Evolutionary conservation across 1,140 invertebrate species (phyloP).

Genomic region (Phymorhynchus buccinoides): DNA sequence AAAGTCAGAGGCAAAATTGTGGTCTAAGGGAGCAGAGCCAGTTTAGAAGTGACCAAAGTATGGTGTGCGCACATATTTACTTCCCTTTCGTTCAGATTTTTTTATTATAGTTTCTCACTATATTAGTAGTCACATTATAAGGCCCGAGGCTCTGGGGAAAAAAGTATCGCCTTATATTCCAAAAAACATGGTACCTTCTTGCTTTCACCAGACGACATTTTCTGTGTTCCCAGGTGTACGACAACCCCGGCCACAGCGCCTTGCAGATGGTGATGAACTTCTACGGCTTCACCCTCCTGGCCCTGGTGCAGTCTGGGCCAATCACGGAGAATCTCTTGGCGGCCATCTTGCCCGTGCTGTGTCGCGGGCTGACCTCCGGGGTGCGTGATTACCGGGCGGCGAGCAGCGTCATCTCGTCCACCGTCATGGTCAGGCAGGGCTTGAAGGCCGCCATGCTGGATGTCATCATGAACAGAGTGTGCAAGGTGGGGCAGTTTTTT

Average conservation of each 20-base stretch:
- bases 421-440: conserved; percentile 79
- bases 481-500: conserved; percentile 62
- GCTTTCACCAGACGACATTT: too few relatives aligned
- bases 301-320: conserved; percentile 77
- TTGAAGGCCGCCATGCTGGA: conserved; percentile 79
- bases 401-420: conserved; percentile 83
- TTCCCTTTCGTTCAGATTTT: too few relatives aligned
- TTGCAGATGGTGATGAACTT: conserved; percentile 85
- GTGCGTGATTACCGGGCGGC: conserved; percentile 81
- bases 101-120: too few relatives aligned
- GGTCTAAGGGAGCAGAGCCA: too few relatives aligned
- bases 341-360: conserved; percentile 81
- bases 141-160: too few relatives aligned
- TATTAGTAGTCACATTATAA: too few relatives aligned
- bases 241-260: conserved; percentile 43
- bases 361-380: conserved; percentile 81
- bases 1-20: too few relatives aligned
- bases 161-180: too few relatives aligned
- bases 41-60: too few relatives aligned
- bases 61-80: too few relatives aligned
- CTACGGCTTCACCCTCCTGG: conserved; percentile 82
- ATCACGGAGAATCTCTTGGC: conserved; percentile 82
- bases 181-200: too few relatives aligned
- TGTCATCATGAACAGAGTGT: conserved; percentile 75
- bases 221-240: conserved; percentile 12